These are phyloP conservation scores for Oophaga pumilio DNA, from an alignment of 2,113 vertebrate species.

Conservation along the genomic window DNA sequence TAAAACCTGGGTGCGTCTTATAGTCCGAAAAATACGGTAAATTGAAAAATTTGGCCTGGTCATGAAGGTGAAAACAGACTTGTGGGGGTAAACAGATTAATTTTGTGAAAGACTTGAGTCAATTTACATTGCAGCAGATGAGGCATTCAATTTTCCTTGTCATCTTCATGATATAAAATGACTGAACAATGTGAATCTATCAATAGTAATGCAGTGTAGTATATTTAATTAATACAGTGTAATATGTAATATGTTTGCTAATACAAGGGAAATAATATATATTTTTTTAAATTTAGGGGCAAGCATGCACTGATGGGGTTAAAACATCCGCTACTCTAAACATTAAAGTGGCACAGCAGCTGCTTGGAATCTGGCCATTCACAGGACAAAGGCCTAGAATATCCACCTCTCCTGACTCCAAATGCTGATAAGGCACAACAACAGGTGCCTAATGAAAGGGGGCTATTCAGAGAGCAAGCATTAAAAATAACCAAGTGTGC, in stretches of 20 bases:
- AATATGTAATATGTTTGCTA: background rate
- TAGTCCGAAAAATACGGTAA: too few species aligned
- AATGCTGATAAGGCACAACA: conserved; percentile 38
- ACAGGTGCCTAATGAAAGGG: conserved; percentile 45
- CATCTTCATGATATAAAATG: too few species aligned
- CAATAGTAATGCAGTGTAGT: too few species aligned
- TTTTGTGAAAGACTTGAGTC: too few species aligned
- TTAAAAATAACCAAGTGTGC: conserved; percentile 46
- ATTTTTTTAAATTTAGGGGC: background rate
- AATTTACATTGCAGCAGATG: too few species aligned
- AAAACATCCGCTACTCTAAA: conserved; percentile 29
- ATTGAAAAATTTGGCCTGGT: too few species aligned
- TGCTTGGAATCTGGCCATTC: conserved; percentile 41
- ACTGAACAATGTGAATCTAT: too few species aligned
- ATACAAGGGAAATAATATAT: background rate
- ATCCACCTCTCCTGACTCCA: conserved; percentile 40
- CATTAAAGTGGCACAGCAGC: conserved; percentile 29
- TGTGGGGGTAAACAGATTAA: too few species aligned
- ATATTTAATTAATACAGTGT: too few species aligned
- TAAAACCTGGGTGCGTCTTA: too few species aligned
- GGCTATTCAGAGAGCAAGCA: conserved; percentile 45
- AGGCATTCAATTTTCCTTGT: too few species aligned
- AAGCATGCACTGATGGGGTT: background rate
- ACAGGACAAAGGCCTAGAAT: conserved; percentile 42
- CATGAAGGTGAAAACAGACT: too few species aligned